These are phyloP conservation scores for Prionailurus bengalensis DNA, from an alignment of 2,113 vertebrate genomes.

Conservation along the genomic window DNA sequence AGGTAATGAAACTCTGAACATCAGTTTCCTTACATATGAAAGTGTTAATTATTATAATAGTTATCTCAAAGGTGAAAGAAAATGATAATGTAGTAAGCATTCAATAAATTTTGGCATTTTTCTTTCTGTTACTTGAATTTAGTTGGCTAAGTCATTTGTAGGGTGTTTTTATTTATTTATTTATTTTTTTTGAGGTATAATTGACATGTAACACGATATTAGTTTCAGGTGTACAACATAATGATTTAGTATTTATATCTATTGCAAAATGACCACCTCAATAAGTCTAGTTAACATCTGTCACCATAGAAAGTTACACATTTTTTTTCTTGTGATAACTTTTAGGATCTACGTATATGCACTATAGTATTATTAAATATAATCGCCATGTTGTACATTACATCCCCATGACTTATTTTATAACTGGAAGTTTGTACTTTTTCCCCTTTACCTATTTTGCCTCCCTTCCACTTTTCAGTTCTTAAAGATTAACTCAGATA, in stretches of 20 bases:
- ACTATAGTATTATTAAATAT: neutral
- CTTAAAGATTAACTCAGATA: neutral
- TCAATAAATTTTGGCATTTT: slow-evolving; percentile 21
- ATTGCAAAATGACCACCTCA: neutral
- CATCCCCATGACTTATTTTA: neutral
- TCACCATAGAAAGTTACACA: neutral
- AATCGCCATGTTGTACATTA: neutral
- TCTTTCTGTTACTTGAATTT: slow-evolving; percentile 27
- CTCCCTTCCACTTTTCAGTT: neutral
- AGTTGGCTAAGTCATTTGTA: neutral
- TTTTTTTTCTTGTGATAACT: neutral
- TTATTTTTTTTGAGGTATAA: neutral
- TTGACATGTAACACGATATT: neutral
- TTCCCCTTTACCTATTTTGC: neutral
- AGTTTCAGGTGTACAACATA: neutral
- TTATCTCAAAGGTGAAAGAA: neutral
- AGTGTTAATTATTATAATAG: neutral
- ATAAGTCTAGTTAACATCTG: neutral
- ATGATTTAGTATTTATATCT: neutral
- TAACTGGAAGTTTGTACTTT: neutral
- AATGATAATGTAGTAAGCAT: neutral
- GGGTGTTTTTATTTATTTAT: neutral
- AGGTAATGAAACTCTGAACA: slow-evolving; percentile 23
- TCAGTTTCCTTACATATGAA: slow-evolving; percentile 4
- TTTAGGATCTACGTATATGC: neutral